Evolutionary conservation across 2,113 vertebrate species (phyloP), one percentile per base, ranked within the genome.

Genomic region (Cyprinodon brontotheroides): DNA sequence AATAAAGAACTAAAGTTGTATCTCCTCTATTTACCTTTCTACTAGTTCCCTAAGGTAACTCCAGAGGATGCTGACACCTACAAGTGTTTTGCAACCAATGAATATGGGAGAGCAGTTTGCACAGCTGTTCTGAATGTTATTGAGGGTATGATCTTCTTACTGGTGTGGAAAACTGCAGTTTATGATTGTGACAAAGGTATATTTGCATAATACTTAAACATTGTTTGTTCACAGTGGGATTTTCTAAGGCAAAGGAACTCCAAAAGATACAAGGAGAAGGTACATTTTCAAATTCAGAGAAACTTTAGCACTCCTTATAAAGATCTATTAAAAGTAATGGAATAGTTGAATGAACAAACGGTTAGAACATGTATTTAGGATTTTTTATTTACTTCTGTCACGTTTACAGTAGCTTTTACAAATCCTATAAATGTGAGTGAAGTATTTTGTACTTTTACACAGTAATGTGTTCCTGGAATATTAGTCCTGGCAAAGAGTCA

Each of bases 21-120:
- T 38, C 45, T 38, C 68, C 20, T 72, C 11, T 64, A 22, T 79
- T 74, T 86, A 41, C 14, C 11, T 70, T 76, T 87, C 76, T 57
- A 74, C 66, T 77, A 99, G 97, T 93, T 99, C 75, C 95, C 91
- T n/a, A 94, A 93, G 66, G 87, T 97, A 36, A 82, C 81, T 0
- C 12, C 82, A 0, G 89, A 92, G 8, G 95, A 98, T 89, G 93
- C 93, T 0, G 97, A 96, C 68, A 81, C 95, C 73, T 98, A 97
- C 83, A 96, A 94, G 81, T 98, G 96, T 87, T 91, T 38, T 12
- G 97, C 96, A 3, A 76, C 87, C 43, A 99, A 98, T 76, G 81
- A 90, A 8, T 95, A 95, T 0, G 97, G 97, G 69, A 94, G 94
- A 80, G 97, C 96, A 12, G 0, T 91, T 0, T 97, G 96, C 86